phyloP scores from a whole-genome alignment of 2,888 invertebrate genomes.

The Eumacrocentrus americanus region DNA sequence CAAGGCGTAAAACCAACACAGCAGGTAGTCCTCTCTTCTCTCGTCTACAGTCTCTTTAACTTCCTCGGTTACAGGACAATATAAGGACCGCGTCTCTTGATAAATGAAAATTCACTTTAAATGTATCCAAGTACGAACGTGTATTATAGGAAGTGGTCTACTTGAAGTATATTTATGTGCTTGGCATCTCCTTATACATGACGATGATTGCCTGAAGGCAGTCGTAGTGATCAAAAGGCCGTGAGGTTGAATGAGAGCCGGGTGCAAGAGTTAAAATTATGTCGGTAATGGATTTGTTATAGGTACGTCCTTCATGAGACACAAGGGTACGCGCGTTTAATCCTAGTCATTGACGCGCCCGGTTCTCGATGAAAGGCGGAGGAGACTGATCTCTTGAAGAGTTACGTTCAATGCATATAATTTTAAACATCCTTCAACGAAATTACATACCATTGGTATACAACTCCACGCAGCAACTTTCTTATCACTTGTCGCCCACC shows the following conservation, averaged over 20 bases:
- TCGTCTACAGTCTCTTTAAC: no score
- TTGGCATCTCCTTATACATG: background rate
- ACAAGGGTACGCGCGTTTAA: slow-evolving; percentile 28
- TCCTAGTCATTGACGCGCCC: slow-evolving; percentile 33
- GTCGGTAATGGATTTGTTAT: slow-evolving; percentile 52
- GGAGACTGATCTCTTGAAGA: background rate
- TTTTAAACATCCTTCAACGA: background rate
- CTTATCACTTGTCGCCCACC: slow-evolving; percentile 16
- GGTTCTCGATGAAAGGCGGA: slow-evolving; percentile 8
- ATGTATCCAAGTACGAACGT: no score
- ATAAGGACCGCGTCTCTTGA: no score
- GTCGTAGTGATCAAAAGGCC: no score
- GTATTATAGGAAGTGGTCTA: no score
- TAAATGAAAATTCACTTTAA: no score
- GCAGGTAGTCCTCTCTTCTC: no score
- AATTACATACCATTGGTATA: slow-evolving; percentile 3
- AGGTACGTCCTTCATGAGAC: slow-evolving; percentile 29
- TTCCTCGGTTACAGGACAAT: no score
- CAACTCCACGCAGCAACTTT: background rate
- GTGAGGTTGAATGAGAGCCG: slow-evolving; percentile 26
- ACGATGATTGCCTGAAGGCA: slow-evolving; percentile 23
- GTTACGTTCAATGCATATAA: slow-evolving; percentile 10
- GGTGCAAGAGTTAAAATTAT: slow-evolving; percentile 43
- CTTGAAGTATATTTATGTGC: slow-evolving; percentile 19
- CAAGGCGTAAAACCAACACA: no score